These are phyloP conservation scores for Scarus forsteni DNA, from an alignment of 2,797 vertebrate species.

Conservation along the genomic window DNA sequence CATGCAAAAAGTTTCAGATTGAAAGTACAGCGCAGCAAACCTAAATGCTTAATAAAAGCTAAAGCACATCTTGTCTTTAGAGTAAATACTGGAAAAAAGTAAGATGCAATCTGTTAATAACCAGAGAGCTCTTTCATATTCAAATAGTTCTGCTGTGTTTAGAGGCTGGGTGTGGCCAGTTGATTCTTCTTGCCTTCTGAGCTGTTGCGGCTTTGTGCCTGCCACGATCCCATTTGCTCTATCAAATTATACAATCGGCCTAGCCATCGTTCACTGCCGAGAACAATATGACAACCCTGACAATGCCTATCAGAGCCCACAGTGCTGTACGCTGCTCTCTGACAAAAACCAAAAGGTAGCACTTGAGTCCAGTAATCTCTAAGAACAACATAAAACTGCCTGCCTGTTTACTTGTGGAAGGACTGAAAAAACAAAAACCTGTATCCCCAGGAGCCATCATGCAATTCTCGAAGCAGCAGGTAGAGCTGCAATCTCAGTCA, in stretches of 20 bases:
- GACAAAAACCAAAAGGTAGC: slow-evolving; percentile 48
- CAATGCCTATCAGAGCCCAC: slow-evolving; percentile 43
- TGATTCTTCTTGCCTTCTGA: slow-evolving; percentile 73
- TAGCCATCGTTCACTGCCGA: slow-evolving; percentile 46
- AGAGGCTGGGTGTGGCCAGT: slow-evolving; percentile 76
- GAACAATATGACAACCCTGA: slow-evolving; percentile 51
- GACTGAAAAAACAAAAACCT: slow-evolving; percentile 35
- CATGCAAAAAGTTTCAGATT: slow-evolving; percentile 61
- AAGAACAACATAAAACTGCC: slow-evolving; percentile 71
- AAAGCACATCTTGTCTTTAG: slow-evolving; percentile 47
- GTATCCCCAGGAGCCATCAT: slow-evolving; percentile 74
- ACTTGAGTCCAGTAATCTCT: slow-evolving; percentile 43
- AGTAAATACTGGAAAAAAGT: slow-evolving; percentile 54
- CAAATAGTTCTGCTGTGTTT: slow-evolving; percentile 68
- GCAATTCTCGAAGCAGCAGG: slow-evolving; percentile 82
- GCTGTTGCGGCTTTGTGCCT: slow-evolving; percentile 78
- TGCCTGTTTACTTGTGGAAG: slow-evolving; percentile 69
- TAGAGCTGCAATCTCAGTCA: slow-evolving; percentile 87
- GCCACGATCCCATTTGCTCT: slow-evolving; percentile 63
- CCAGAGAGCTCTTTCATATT: slow-evolving; percentile 77
- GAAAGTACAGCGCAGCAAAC: slow-evolving; percentile 44
- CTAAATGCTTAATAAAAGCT: slow-evolving; percentile 53
- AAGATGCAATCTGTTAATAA: slow-evolving; percentile 78
- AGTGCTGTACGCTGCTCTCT: slow-evolving; percentile 29
- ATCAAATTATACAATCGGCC: slow-evolving; percentile 61